Evolutionary conservation across 2,113 vertebrate species (phyloP).

Genomic region (Hirundichthys speculiger): DNA sequence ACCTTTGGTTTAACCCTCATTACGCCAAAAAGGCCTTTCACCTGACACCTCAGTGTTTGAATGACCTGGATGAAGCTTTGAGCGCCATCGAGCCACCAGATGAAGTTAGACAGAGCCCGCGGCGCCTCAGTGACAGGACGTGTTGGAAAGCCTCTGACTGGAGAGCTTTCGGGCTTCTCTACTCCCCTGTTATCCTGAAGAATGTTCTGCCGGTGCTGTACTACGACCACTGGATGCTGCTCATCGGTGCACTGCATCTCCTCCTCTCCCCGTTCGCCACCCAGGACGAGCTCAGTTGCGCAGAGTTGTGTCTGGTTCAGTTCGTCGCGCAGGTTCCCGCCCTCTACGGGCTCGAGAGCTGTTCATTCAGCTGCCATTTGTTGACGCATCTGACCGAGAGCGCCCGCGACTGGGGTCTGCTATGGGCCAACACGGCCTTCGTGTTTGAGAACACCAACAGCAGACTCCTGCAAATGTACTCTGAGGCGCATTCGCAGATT

Average conservation of each 20-base stretch:
- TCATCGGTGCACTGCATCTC: not conserved
- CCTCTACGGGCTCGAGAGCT: slow-evolving; percentile 14
- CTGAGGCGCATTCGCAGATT: not conserved
- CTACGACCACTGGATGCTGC: slow-evolving; percentile 30
- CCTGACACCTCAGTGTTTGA: not conserved
- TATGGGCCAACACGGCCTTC: slow-evolving; percentile 8
- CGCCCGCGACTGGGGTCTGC: slow-evolving; percentile 20
- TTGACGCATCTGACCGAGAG: slow-evolving; percentile 16
- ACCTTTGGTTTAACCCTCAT: slow-evolving; percentile 21
- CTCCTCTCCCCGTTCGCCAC: slow-evolving; percentile 20
- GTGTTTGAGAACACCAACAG: not conserved
- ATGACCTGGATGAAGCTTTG: slow-evolving; percentile 11
- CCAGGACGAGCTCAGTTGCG: slow-evolving; percentile 11
- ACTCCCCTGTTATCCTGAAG: slow-evolving; percentile 13
- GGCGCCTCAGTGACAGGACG: slow-evolving; percentile 10
- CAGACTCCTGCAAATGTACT: slow-evolving; percentile 15
- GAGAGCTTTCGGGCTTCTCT: slow-evolving; percentile 27
- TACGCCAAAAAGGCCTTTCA: slow-evolving; percentile 10
- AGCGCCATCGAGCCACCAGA: slow-evolving; percentile 1
- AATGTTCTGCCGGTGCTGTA: slow-evolving; percentile 3
- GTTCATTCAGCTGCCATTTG: slow-evolving; percentile 19
- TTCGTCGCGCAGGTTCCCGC: slow-evolving; percentile 8
- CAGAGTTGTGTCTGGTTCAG: slow-evolving; percentile 6
- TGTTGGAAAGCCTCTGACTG: slow-evolving; percentile 15
- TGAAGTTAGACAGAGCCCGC: slow-evolving; percentile 2